phyloP scores from a whole-genome alignment of 2,888 invertebrate genomes.

The Clunio marinus region DNA sequence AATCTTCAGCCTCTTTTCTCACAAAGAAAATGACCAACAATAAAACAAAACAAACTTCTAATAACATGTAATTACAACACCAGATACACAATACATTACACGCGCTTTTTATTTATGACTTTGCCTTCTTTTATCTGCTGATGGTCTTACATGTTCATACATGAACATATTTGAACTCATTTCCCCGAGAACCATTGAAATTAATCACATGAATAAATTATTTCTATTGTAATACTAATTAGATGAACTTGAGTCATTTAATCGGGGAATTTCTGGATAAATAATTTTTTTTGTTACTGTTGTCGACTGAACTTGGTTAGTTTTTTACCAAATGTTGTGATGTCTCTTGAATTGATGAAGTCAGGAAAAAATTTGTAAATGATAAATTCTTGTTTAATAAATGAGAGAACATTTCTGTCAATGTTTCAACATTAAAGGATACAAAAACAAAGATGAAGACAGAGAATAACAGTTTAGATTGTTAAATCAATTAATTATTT shows the following conservation, averaged over 20 bases:
- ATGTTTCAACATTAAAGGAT: not conserved
- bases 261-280: no score
- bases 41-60: not conserved
- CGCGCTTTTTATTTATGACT: constrained; percentile 18
- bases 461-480: constrained; percentile 23
- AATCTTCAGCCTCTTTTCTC: not conserved
- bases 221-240: constrained; percentile 38
- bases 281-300: no score
- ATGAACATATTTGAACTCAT: not conserved
- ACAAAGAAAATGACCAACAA: not conserved
- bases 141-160: not conserved
- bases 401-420: no score
- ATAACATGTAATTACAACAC: constrained; percentile 16
- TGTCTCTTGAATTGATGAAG: no score
- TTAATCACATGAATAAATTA: constrained; percentile 38
- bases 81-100: constrained; percentile 11
- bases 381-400: no score
- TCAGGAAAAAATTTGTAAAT: no score
- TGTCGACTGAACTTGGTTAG: no score
- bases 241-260: constrained; percentile 21
- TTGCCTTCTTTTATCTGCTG: not conserved
- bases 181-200: not conserved
- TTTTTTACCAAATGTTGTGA: no score
- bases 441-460: not conserved
- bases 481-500: constrained; percentile 39